Percentiles rank a stretch among this genome's conserved stretches.
phyloP scores from a whole-genome alignment of 1,140 invertebrate species.

The Hyles euphorbiae region DNA sequence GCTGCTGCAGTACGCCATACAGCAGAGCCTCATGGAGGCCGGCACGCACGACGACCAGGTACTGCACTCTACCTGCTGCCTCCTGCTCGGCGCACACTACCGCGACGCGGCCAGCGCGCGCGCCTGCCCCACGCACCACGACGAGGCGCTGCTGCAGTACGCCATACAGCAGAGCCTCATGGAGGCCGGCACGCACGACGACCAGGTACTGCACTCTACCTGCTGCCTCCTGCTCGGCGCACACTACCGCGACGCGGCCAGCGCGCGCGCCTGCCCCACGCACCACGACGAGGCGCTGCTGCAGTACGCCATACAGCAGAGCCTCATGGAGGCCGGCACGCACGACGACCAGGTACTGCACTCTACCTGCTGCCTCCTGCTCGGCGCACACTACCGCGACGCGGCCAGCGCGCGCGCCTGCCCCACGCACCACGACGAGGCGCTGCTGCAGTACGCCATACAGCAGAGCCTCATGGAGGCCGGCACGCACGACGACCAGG shows the following conservation, averaged over 20 bases:
- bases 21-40: slow-evolving; percentile 92
- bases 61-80: slow-evolving; percentile 79
- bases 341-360: no score
- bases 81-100: slow-evolving; percentile 84
- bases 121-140: slow-evolving; percentile 79
- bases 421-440: slow-evolving; percentile 89
- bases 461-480: slow-evolving; percentile 93
- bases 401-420: slow-evolving; percentile 57
- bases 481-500: slow-evolving; percentile 88
- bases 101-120: slow-evolving; percentile 77
- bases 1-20: slow-evolving; percentile 93
- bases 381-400: slow-evolving; percentile 18
- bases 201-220: no score
- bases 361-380: no score
- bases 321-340: slow-evolving; percentile 87
- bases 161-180: slow-evolving; percentile 95
- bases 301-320: slow-evolving; percentile 89
- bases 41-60: slow-evolving; percentile 90
- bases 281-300: slow-evolving; percentile 82
- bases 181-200: slow-evolving; percentile 79
- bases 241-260: slow-evolving; percentile 17
- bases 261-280: slow-evolving; percentile 76
- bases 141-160: slow-evolving; percentile 94
- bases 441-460: slow-evolving; percentile 78
- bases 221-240: no score